phyloP scores from a whole-genome alignment of 2,113 vertebrate species.

The Phalacrocorax aristotelis region DNA sequence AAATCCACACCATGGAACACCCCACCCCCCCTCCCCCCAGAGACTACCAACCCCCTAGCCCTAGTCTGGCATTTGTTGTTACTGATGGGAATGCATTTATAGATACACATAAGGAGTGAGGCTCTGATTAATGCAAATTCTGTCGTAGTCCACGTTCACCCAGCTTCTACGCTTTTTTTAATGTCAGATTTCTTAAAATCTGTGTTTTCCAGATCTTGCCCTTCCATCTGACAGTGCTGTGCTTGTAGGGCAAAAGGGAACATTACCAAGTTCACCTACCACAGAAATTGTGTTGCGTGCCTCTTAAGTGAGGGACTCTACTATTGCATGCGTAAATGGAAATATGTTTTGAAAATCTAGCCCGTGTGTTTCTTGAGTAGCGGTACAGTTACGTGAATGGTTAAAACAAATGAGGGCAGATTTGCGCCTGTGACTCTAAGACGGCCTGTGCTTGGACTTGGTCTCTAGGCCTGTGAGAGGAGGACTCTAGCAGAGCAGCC shows the following conservation, averaged over 20 bases:
- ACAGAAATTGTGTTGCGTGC: neutral
- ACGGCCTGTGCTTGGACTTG: constrained; percentile 47
- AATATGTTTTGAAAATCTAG: neutral
- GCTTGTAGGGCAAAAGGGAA: neutral
- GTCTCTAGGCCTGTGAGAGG: constrained; percentile 23
- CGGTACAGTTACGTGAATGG: neutral
- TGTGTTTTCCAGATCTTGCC: neutral
- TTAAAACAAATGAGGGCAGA: neutral
- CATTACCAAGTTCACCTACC: neutral
- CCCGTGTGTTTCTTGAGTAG: neutral
- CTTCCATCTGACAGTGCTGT: neutral
- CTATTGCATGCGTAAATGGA: neutral
- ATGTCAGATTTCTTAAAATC: neutral
- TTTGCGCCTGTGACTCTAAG: constrained; percentile 34
- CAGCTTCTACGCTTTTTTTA: neutral
- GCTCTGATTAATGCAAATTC: neutral
- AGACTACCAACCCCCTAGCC: neutral
- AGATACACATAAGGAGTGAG: neutral
- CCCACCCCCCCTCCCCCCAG: too few relatives aligned
- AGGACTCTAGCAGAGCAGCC: constrained; percentile 40
- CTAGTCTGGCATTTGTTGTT: neutral
- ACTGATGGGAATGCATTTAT: neutral
- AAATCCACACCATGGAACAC: neutral
- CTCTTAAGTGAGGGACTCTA: neutral
- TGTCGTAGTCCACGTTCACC: neutral